Percentiles rank a stretch among this genome's conserved stretches.
phyloP scores from a whole-genome alignment of 2,888 invertebrate species.

The Drosophila fungiperda region DNA sequence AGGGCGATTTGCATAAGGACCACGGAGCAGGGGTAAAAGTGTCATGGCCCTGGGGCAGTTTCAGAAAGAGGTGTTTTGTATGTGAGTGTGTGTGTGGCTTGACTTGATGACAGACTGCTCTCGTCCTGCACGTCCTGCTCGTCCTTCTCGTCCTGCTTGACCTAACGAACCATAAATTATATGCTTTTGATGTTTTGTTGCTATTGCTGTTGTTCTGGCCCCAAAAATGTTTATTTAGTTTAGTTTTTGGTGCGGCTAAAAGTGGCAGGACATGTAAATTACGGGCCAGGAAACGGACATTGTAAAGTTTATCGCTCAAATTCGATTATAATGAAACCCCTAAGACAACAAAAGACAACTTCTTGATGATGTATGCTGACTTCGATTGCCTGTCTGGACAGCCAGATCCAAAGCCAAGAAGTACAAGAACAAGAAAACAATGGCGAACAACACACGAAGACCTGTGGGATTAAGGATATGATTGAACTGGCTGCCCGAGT shows the following conservation, averaged over 20 bases:
- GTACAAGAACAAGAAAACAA: slow-evolving; percentile 24
- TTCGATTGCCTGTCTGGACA: slow-evolving; percentile 34
- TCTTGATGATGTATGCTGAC: slow-evolving; percentile 41
- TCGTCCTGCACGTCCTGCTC: slow-evolving; percentile 1
- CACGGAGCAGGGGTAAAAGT: slow-evolving; percentile 36
- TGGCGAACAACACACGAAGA: slow-evolving; percentile 33
- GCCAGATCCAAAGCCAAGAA: slow-evolving; percentile 15
- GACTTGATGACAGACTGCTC: slow-evolving; percentile 64
- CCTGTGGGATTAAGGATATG: slow-evolving; percentile 65
- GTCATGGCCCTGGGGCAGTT: slow-evolving; percentile 42
- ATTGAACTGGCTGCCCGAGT: slow-evolving; percentile 70
- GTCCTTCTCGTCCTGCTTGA: slow-evolving; percentile 61
- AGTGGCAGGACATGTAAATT: slow-evolving; percentile 65
- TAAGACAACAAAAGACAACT: slow-evolving; percentile 65
- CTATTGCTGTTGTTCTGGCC: slow-evolving; percentile 14
- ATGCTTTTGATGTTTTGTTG: slow-evolving; percentile 78
- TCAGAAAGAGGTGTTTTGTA: background rate
- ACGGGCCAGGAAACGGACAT: slow-evolving; percentile 54
- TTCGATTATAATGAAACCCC: slow-evolving; percentile 76
- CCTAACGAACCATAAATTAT: slow-evolving; percentile 85
- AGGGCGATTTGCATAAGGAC: slow-evolving; percentile 63
- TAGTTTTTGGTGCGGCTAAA: slow-evolving; percentile 37
- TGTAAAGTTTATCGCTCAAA: slow-evolving; percentile 79
- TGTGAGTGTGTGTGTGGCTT: slow-evolving; percentile 16
- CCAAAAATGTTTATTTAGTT: slow-evolving; percentile 68